phyloP scores from a whole-genome alignment of 2,113 vertebrate species.

The Butastur rufipennis region DNA sequence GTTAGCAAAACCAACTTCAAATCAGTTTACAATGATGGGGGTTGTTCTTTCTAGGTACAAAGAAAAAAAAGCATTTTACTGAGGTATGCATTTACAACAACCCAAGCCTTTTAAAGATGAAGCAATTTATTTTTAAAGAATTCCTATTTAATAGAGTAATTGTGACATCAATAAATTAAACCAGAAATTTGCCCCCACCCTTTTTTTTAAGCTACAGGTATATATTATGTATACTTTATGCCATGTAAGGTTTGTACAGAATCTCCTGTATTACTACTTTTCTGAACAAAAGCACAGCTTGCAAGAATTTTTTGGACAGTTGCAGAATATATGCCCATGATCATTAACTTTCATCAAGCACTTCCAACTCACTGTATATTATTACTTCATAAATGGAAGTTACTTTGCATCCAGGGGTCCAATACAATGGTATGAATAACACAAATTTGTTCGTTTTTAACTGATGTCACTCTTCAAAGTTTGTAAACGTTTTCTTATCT shows the following conservation, averaged over 20 bases:
- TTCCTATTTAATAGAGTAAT: not conserved
- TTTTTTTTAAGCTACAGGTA: not conserved
- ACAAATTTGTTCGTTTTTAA: not conserved
- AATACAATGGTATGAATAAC: not conserved
- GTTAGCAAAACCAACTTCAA: not conserved
- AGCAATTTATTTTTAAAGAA: not conserved
- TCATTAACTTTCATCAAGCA: not conserved
- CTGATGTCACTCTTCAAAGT: not conserved
- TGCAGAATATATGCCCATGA: not conserved
- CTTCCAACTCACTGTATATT: not conserved
- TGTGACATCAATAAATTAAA: not conserved
- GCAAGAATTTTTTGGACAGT: not conserved
- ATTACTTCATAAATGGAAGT: not conserved
- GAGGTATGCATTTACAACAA: not conserved
- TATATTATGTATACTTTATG: not conserved
- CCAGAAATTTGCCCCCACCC: not conserved
- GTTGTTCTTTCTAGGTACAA: not conserved
- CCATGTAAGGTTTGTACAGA: not conserved
- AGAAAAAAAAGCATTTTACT: not conserved
- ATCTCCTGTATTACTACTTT: not conserved
- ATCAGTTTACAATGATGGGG: fast-evolving
- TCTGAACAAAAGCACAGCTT: not conserved
- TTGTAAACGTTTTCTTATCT: not conserved
- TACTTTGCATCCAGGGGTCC: not conserved
- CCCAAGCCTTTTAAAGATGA: not conserved